Conservation (phyloP, 2,888 invertebrate species). For the Amphipyra tragopoginis region DNA sequence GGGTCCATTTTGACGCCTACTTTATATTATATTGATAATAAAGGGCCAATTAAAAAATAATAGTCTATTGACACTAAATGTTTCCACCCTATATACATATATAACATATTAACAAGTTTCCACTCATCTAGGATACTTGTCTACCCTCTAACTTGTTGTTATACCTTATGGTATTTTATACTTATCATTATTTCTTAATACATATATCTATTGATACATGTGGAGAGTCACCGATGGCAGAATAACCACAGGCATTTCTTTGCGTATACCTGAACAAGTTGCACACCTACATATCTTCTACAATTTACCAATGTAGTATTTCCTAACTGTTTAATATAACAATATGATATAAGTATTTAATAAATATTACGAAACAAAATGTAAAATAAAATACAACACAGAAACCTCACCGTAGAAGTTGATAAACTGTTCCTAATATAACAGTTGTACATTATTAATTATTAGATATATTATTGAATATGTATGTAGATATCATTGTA, state of each 20-base stretch:
- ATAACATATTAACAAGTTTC: constrained; percentile 1
- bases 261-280: constrained; percentile 28
- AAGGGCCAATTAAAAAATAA: too few relatives aligned
- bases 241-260: constrained; percentile 3
- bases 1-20: too few relatives aligned
- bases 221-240: not conserved
- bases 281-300: constrained; percentile 58
- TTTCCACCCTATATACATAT: too few relatives aligned
- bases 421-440: constrained; percentile 32
- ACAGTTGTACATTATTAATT: constrained; percentile 20
- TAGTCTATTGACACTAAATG: too few relatives aligned
- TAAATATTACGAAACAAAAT: constrained; percentile 24
- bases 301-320: constrained; percentile 49
- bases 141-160: constrained; percentile 8
- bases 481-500: constrained; percentile 23
- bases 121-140: constrained; percentile 4
- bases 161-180: constrained; percentile 19
- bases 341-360: constrained; percentile 42
- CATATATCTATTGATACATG: constrained; percentile 5
- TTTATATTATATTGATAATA: too few relatives aligned
- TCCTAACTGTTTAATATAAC: constrained; percentile 43
- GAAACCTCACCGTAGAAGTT: constrained; percentile 47
- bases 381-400: constrained; percentile 43
- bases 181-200: not conserved
- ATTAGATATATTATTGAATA: constrained; percentile 29